phyloP scores from a whole-genome alignment of 2,797 vertebrate species.

The Chrysocyon brachyurus region DNA sequence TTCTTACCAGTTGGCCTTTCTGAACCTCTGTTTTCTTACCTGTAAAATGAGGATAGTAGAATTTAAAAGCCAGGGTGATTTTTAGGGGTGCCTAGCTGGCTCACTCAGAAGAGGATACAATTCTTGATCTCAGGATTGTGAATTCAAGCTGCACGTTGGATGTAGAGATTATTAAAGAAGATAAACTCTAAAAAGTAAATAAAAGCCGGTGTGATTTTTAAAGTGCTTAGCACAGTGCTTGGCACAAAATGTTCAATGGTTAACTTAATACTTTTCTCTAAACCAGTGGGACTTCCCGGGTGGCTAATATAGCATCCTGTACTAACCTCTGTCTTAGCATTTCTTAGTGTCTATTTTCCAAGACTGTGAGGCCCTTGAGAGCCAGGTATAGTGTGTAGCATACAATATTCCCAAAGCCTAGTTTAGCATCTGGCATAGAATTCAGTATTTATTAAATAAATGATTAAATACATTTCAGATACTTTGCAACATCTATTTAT shows the following conservation, averaged over 20 bases:
- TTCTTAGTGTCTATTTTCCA: neutral
- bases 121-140: neutral
- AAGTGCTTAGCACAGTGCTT: neutral
- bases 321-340: neutral
- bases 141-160: neutral
- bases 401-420: neutral
- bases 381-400: neutral
- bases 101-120: neutral
- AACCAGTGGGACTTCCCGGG: neutral
- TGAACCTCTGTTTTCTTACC: neutral
- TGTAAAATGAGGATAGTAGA: neutral
- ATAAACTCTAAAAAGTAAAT: neutral
- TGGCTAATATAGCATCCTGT: neutral
- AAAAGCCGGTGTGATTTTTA: neutral
- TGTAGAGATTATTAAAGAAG: neutral
- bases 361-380: neutral
- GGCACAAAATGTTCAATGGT: neutral
- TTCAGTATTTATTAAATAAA: neutral
- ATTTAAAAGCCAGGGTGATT: neutral
- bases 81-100: neutral
- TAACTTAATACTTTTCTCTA: neutral
- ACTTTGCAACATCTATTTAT: neutral
- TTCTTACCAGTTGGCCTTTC: neutral
- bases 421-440: neutral
- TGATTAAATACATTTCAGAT: neutral